These are phyloP conservation scores for Scaptomyza tumidula DNA, from an alignment of 2,888 invertebrate genomes.

Conservation along the genomic window DNA sequence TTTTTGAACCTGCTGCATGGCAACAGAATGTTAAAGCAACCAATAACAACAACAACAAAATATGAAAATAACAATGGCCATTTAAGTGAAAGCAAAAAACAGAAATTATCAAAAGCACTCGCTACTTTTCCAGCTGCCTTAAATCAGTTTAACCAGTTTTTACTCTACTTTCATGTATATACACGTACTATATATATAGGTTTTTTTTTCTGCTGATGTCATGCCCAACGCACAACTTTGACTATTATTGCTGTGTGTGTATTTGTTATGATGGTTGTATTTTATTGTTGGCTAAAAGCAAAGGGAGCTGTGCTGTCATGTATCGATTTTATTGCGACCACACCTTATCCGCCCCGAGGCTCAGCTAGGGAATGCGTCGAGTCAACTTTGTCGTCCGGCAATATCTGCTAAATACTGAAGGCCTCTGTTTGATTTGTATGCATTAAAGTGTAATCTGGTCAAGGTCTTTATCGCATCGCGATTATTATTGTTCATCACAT, in stretches of 20 bases:
- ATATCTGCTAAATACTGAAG: constrained; percentile 56
- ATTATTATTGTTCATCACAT: constrained; percentile 42
- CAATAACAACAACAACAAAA: constrained; percentile 8
- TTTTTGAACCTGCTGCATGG: constrained; percentile 26
- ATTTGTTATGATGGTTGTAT: constrained; percentile 41
- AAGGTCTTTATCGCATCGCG: constrained; percentile 60
- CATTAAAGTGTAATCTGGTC: constrained; percentile 75
- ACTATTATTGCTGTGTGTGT: constrained; percentile 61
- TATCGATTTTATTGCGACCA: constrained; percentile 69
- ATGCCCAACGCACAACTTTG: constrained; percentile 61
- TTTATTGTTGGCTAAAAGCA: constrained; percentile 61
- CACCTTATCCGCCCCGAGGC: constrained; percentile 30
- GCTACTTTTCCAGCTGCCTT: constrained; percentile 41
- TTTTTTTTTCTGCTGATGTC: constrained; percentile 68
- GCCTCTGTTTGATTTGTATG: constrained; percentile 70
- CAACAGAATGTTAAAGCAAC: constrained; percentile 29
- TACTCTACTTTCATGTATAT: constrained; percentile 3
- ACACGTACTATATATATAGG: too few species aligned
- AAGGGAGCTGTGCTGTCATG: constrained; percentile 65
- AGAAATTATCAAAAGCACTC: constrained; percentile 8
- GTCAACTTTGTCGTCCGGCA: constrained; percentile 34
- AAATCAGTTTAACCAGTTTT: constrained; percentile 31
- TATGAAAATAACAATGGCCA: constrained; percentile 4
- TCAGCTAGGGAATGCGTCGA: too few species aligned
- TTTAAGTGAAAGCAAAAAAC: constrained; percentile 22